These are phyloP conservation scores for Pandemis corylana DNA, from an alignment of 2,888 invertebrate species.

Conservation along the genomic window DNA sequence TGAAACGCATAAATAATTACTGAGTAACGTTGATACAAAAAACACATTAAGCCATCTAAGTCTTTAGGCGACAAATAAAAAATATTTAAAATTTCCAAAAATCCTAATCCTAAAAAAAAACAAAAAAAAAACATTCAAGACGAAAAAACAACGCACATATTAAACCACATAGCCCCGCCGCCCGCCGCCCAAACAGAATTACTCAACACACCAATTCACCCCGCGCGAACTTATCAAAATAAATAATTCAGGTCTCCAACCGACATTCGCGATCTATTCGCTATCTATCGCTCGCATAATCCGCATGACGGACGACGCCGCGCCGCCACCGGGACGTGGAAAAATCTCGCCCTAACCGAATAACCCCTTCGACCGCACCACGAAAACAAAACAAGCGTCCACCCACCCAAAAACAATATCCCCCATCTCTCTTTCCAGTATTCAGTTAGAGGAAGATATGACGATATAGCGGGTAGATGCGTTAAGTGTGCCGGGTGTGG, in stretches of 20 bases:
- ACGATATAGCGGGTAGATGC: background rate
- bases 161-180: background rate
- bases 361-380: conserved; percentile 43
- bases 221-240: conserved; percentile 40
- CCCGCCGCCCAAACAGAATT: conserved; percentile 32
- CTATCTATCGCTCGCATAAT: conserved; percentile 37
- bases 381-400: conserved; percentile 8
- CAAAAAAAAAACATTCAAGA: background rate
- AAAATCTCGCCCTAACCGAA: conserved; percentile 50
- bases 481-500: background rate
- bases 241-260: conserved; percentile 39
- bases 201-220: conserved; percentile 36
- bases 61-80: too few relatives aligned
- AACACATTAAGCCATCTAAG: too few relatives aligned
- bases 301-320: conserved; percentile 45
- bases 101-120: background rate
- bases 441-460: conserved; percentile 14
- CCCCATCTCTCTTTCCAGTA: conserved; percentile 4
- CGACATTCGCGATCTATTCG: conserved; percentile 38
- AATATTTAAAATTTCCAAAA: background rate
- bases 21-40: too few relatives aligned
- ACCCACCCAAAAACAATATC: background rate
- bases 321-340: conserved; percentile 44
- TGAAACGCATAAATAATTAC: too few relatives aligned
- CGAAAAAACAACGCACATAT: background rate